These are phyloP conservation scores for Menidia menidia DNA, from an alignment of 2,797 vertebrate genomes.

Conservation along the genomic window DNA sequence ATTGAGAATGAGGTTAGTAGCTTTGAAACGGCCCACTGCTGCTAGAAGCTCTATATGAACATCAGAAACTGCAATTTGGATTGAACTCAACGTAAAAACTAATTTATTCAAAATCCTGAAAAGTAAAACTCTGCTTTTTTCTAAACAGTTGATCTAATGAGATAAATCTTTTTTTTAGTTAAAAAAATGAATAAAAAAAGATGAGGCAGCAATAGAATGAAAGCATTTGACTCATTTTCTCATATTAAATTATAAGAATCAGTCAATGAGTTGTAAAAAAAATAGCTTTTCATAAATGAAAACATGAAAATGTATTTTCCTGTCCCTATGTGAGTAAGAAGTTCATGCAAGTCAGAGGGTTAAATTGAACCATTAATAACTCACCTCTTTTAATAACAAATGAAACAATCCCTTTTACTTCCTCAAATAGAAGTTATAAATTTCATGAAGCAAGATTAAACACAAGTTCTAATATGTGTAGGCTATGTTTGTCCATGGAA, in stretches of 20 bases:
- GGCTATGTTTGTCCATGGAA: too few species aligned
- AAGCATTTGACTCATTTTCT: background rate
- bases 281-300: background rate
- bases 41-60: constrained; percentile 50
- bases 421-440: too few species aligned
- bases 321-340: background rate
- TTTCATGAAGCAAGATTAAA: too few species aligned
- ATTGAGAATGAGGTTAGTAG: constrained; percentile 35
- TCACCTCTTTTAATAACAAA: too few species aligned
- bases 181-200: too few species aligned
- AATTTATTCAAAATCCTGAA: background rate
- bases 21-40: constrained; percentile 34
- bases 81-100: background rate
- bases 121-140: background rate
- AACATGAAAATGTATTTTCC: background rate
- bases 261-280: background rate
- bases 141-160: too few species aligned
- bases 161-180: too few species aligned
- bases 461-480: too few species aligned
- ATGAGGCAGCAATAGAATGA: background rate
- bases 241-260: background rate
- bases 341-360: background rate
- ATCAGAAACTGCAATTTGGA: constrained; percentile 15
- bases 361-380: background rate
- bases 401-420: too few species aligned